Evolutionary conservation across 2,797 vertebrate genomes (phyloP).

Genomic region (Chromobotia macracanthus): DNA sequence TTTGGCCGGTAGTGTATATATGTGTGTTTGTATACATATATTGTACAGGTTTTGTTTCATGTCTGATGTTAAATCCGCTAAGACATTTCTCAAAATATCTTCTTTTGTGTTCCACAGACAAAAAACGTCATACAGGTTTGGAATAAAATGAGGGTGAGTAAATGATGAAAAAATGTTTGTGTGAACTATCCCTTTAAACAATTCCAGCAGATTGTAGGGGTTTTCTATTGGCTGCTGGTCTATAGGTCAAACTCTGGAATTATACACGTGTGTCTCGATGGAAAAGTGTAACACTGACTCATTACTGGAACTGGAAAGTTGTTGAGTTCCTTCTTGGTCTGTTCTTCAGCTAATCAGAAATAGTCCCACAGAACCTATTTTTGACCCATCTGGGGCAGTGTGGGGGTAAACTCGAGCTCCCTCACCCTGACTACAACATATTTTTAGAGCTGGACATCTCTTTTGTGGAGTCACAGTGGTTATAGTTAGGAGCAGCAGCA

Average conservation of each 20-base stretch:
- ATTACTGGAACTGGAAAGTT: conserved; percentile 55
- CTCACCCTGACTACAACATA: conserved; percentile 58
- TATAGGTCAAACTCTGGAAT: not conserved
- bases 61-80: too few species aligned
- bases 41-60: too few species aligned
- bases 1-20: too few species aligned
- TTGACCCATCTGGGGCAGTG: conserved; percentile 48
- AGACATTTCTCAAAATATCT: too few species aligned
- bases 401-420: conserved; percentile 43
- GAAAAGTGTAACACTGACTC: conserved; percentile 17
- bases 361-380: conserved; percentile 62
- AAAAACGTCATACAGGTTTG: too few species aligned
- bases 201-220: too few species aligned
- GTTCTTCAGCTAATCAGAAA: conserved; percentile 49
- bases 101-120: too few species aligned
- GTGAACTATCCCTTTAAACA: too few species aligned
- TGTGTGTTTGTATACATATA: too few species aligned
- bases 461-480: conserved; percentile 63
- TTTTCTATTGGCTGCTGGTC: too few species aligned
- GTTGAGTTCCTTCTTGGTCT: conserved; percentile 51
- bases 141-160: too few species aligned
- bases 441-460: conserved; percentile 57
- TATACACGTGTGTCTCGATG: conserved; percentile 45
- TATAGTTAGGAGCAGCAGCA: conserved; percentile 56
- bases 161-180: too few species aligned